Evolutionary conservation across 2,888 invertebrate species (phyloP).

Genomic region (Thereva unica): DNA sequence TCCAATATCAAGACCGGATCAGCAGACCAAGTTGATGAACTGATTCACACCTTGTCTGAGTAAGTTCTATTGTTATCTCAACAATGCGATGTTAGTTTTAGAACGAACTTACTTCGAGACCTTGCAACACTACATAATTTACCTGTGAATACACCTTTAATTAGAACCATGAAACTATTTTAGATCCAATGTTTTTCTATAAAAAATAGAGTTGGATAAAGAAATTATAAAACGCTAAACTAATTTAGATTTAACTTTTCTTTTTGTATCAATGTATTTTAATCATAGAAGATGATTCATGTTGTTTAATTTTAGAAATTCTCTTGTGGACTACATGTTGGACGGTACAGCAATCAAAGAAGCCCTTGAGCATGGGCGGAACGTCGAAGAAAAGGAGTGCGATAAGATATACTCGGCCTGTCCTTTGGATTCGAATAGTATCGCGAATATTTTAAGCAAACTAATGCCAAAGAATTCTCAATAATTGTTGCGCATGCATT

Average conservation of each 20-base stretch:
- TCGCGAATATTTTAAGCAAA: constrained; percentile 69
- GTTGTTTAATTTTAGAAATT: constrained; percentile 63
- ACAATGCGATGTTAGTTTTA: background rate
- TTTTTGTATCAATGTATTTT: background rate
- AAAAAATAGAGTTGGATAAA: background rate
- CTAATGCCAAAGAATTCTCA: constrained; percentile 61
- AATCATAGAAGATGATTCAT: no score
- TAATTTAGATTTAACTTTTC: background rate
- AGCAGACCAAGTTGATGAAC: constrained; percentile 66
- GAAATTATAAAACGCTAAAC: no score
- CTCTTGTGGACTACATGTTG: constrained; percentile 69
- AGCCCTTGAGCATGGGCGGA: constrained; percentile 67
- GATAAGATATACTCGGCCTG: constrained; percentile 69
- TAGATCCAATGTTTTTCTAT: background rate
- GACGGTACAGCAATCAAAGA: constrained; percentile 74
- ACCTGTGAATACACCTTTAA: background rate
- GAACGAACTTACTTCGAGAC: background rate
- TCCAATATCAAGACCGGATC: constrained; percentile 67
- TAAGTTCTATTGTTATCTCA: constrained; percentile 53
- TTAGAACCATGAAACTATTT: no score
- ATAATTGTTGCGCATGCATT: background rate
- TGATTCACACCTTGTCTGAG: constrained; percentile 67
- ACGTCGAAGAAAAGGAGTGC: constrained; percentile 59
- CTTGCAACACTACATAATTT: background rate
- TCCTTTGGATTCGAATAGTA: constrained; percentile 69